Evolutionary conservation across 2,888 invertebrate genomes (phyloP), one percentile per base, ranked within the genome.

Genomic region (Oscheius sp.): DNA sequence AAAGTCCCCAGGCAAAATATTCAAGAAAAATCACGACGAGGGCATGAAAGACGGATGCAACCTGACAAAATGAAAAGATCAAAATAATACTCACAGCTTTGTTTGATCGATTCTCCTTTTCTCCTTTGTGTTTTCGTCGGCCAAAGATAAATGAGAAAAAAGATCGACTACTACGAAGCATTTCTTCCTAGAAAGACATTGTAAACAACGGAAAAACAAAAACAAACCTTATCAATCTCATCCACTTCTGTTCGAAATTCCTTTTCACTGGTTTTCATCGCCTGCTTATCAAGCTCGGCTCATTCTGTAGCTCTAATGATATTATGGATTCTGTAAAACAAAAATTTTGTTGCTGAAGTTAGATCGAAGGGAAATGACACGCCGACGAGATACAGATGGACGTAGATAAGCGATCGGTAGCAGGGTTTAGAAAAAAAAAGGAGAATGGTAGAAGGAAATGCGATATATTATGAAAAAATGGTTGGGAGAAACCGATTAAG

Each of bases 1-100:
- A 91, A 80, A 98, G 90, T 64, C 98, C 98, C 97, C 98, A 98
- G 80, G 97, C 95, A 89, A 98, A 99, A 89, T 97, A 99, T 89
- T 99, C 98, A 88, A 98, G 90, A 90, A 99, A 98, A 89, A 99
- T 98, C 86, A 98, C 95, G 87, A 98, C 92, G 87, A 98, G 90
- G 74, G 98, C 98, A 91, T 99, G 98, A 89, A 94, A 95, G 75
- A 99, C 92, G 87, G 94, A 94, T 75, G 98, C 95, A 70, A 71
- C 67, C 67, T 67, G 26, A 28, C 50, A 33, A 54, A 57, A 12
- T 38, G 28, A 44, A 12, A 22, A 38, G 22, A 17, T 1, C 36
- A 14, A 36, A 14, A 36, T 9, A 14, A 30, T 28, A 51, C 12
- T 51, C 32, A 51, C 54, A 32, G 32, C 36, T 54, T 54, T 54